phyloP scores from a whole-genome alignment of 2,888 invertebrate species.

The Noctua comes region DNA sequence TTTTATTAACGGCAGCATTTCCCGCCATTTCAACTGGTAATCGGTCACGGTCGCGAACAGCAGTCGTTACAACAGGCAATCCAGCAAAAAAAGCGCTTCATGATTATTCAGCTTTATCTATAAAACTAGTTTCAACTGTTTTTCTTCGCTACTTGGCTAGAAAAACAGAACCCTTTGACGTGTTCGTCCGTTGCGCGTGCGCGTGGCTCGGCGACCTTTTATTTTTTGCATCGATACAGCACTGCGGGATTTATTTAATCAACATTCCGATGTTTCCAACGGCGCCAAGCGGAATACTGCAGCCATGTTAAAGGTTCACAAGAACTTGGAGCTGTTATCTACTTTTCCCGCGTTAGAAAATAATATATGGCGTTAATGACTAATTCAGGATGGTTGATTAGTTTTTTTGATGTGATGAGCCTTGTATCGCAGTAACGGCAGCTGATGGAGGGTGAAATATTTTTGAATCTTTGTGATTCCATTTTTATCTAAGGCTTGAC shows the following conservation, averaged over 20 bases:
- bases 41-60: constrained; percentile 49
- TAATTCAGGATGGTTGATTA: constrained; percentile 7
- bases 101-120: constrained; percentile 51
- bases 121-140: constrained; percentile 51
- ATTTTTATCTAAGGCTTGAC: not conserved
- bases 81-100: constrained; percentile 40
- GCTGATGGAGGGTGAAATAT: too few relatives aligned
- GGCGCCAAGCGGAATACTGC: constrained; percentile 61
- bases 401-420: not conserved
- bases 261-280: constrained; percentile 68
- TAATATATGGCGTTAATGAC: constrained; percentile 27
- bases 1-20: constrained; percentile 23
- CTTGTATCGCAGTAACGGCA: not conserved
- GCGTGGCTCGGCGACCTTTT: constrained; percentile 84
- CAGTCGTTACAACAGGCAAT: constrained; percentile 44
- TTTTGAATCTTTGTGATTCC: not conserved
- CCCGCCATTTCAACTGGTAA: constrained; percentile 35
- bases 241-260: constrained; percentile 71
- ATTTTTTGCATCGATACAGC: constrained; percentile 76
- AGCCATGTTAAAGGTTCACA: constrained; percentile 40
- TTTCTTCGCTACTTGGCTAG: constrained; percentile 36
- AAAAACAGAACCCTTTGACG: constrained; percentile 60
- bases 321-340: constrained; percentile 35
- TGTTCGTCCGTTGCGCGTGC: constrained; percentile 74
- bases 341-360: constrained; percentile 34